A percentile compares a stretch with the other conserved stretches of the same genome.
Conservation (phyloP, 1,140 invertebrate genomes). For the Gonatopus flavifemur region DNA sequence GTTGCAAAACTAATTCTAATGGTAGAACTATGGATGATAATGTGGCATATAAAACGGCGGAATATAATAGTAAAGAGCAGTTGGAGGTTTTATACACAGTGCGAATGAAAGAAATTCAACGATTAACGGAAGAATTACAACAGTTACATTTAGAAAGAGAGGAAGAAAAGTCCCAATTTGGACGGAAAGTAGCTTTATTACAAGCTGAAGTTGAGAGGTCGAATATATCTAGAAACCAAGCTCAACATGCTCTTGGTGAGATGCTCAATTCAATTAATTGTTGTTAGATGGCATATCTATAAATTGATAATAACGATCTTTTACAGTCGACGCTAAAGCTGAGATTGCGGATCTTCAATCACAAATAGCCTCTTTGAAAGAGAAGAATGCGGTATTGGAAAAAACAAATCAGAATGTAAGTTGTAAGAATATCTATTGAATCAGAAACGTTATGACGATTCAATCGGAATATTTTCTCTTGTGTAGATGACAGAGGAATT, state of each 20-base stretch:
- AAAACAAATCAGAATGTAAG: constrained; percentile 48
- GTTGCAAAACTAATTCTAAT: constrained; percentile 40
- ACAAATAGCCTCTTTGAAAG: constrained; percentile 37
- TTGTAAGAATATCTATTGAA: neutral
- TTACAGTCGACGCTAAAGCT: constrained; percentile 45
- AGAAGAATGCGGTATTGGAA: constrained; percentile 41
- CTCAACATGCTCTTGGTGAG: constrained; percentile 42
- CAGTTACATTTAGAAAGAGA: constrained; percentile 37
- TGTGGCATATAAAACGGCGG: constrained; percentile 36
- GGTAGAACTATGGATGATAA: constrained; percentile 31
- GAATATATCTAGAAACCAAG: constrained; percentile 40
- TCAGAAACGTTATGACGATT: neutral
- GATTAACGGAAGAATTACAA: constrained; percentile 37
- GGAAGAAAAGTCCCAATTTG: constrained; percentile 35
- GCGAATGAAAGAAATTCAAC: constrained; percentile 38
- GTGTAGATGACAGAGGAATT: constrained; percentile 42
- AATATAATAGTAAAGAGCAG: constrained; percentile 45
- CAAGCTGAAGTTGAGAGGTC: constrained; percentile 40
- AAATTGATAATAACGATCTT: neutral
- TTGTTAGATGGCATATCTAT: neutral
- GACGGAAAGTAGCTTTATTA: constrained; percentile 34
- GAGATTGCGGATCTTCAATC: constrained; percentile 43
- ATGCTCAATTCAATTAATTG: no score
- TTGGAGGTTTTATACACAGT: constrained; percentile 45
- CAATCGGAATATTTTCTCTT: constrained; percentile 9